A percentile compares a stretch with the other conserved stretches of the same genome.
These are phyloP conservation scores for Drosophila ananassae DNA, from an alignment of 1,140 invertebrate species.

Conservation along the genomic window DNA sequence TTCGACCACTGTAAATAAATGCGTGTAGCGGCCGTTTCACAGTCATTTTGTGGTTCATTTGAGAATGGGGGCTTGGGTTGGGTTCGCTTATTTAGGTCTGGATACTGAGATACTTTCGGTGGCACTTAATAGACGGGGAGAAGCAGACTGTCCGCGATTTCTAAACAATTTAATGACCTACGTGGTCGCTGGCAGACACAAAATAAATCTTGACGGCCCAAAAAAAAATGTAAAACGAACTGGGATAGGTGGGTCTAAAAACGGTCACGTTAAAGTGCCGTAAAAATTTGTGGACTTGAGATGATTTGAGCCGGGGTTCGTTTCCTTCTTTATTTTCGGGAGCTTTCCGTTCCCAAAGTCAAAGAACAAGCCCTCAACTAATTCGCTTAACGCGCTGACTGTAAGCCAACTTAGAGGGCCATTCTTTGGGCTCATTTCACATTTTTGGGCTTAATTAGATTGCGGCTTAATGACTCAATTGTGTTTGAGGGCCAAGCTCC, in stretches of 20 bases:
- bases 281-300: constrained; percentile 54
- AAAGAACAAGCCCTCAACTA: constrained; percentile 61
- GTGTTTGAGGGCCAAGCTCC: constrained; percentile 54
- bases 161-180: constrained; percentile 80
- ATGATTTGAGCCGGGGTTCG: constrained; percentile 16
- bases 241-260: constrained; percentile 11
- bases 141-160: constrained; percentile 65
- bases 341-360: constrained; percentile 27
- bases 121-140: constrained; percentile 9
- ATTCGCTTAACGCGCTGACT: constrained; percentile 51
- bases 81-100: constrained; percentile 37
- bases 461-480: constrained; percentile 81
- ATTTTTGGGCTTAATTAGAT: constrained; percentile 80
- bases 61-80: constrained; percentile 40
- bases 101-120: constrained; percentile 37
- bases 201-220: constrained; percentile 68
- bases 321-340: constrained; percentile 10
- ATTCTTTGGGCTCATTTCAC: constrained; percentile 56
- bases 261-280: constrained; percentile 74
- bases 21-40: constrained; percentile 60
- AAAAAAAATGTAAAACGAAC: constrained; percentile 61
- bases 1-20: constrained; percentile 46
- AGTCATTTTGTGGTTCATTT: constrained; percentile 78
- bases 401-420: constrained; percentile 32
- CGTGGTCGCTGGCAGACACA: constrained; percentile 73